Base-by-base conservation (phyloP, 2,888 invertebrate species). In the Zele albiditarsus region DNA sequence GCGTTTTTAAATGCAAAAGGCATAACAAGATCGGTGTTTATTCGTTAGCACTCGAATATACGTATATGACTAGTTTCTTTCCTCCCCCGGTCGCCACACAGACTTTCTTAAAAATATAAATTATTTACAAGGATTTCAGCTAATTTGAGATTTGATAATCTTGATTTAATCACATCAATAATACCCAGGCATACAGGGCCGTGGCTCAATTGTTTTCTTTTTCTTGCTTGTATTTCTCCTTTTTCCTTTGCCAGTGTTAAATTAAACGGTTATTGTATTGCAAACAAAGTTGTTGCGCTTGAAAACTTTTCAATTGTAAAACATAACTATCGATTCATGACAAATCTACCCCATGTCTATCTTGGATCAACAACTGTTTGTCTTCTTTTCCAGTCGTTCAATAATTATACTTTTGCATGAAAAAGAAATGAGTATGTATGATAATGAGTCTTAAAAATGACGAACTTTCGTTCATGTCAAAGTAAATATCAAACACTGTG, bases 41-140 rank as follows among this genome's bases (percentile, higher is more conserved):
- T 87, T 85, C 81, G 85, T 88, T 86, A 87, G 85, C 86, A 87
- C 84, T 88, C 86, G 84, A 88, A 87, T 88, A 89, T 86, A 88
- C 82, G 84, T 88, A 88, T 86, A 84, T 89, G 89, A 89, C 89
- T 89, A 88, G 89, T 88, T 85, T 84, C 85, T 69, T 69, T 74
- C 57, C 10, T 70, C 62, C 67, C 42, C 38, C 85, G 85, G 87
- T 85, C 81, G 85, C 79, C 75, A 80, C 81, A 87, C 86, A 87
- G 86, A 87, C 85, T 82, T 82, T 87, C 89, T 89, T 89, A 88
- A 88, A 88, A 88, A 89, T 88, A 89, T 88, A 89, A 87, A 88
- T 85, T 88, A 89, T 88, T 86, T 89, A 88, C 88, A 88, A 86
- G 83, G 85, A 87, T 88, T 79, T 78, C 75, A 81, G 83, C 83